phyloP scores from a whole-genome alignment of 1,140 invertebrate genomes.

The Forficula auricularia region DNA sequence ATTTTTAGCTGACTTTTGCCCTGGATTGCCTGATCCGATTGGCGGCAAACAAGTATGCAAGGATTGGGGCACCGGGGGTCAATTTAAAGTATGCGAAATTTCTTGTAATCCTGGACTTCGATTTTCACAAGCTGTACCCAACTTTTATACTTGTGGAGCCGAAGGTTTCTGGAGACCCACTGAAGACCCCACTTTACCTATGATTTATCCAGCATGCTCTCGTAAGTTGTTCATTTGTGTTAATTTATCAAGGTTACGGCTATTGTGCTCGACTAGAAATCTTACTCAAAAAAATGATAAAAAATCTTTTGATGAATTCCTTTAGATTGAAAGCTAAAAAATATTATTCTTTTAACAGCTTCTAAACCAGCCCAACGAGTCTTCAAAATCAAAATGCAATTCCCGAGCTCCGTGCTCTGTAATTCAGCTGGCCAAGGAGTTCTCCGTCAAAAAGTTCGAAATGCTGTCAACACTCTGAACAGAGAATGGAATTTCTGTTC shows the following conservation, averaged over 20 bases:
- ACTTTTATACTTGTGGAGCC: constrained; percentile 89
- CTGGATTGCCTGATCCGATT: constrained; percentile 64
- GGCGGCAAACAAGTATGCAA: constrained; percentile 80
- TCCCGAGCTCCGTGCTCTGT: constrained; percentile 82
- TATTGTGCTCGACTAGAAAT: not conserved
- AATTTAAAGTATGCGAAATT: constrained; percentile 85
- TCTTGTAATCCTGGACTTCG: constrained; percentile 65
- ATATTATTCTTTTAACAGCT: constrained; percentile 29
- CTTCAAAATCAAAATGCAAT: constrained; percentile 81
- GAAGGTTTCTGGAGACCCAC: constrained; percentile 57
- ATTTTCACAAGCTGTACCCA: constrained; percentile 78
- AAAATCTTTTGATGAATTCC: constrained; percentile 6
- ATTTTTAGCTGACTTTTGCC: constrained; percentile 71
- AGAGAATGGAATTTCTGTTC: constrained; percentile 88
- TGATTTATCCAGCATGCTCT: constrained; percentile 81
- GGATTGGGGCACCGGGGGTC: constrained; percentile 89
- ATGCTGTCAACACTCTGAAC: constrained; percentile 74
- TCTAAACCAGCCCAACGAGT: constrained; percentile 74
- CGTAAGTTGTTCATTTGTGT: constrained; percentile 38
- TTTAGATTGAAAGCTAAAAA: too few relatives aligned
- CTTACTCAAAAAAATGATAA: constrained; percentile 1
- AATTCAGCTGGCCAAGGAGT: constrained; percentile 87
- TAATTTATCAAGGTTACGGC: constrained; percentile 4
- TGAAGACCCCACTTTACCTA: constrained; percentile 49
- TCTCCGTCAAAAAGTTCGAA: constrained; percentile 66